Base-by-base conservation (phyloP, 1,140 invertebrate species). In the Drosophila sp. region DNA sequence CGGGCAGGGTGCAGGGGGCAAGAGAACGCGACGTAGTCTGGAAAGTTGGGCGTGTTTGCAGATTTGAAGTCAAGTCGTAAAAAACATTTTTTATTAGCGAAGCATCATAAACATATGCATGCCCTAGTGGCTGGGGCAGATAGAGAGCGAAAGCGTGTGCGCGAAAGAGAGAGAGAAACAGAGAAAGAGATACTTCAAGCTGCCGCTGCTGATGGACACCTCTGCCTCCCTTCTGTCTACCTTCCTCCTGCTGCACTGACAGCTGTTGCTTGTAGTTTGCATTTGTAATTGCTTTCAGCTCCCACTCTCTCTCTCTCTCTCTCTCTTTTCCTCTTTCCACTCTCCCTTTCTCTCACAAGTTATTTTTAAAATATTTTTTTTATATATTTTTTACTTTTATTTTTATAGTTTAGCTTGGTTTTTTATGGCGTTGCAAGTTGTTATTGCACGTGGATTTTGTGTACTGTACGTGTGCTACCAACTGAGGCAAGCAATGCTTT, bases 21-120 rank as follows among this genome's bases (percentile, higher is more conserved):
- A 2, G 21, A 16, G n/a, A 14, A 21, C n/a, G n/a, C n/a, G n/a
- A n/a, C n/a, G 9, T 0, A 21, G 43, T 6, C 0, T 18, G 7
- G 6, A 16, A 4, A 8, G 13, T 6, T 13, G 27, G 13, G 9
- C 5, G 11, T 41, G 11, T 8, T 38, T n/a, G 64, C 40, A 40
- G 67, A 67, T 72, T 57, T 54, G 62, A 46, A 53, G 36, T 8
- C 40, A 67, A 72, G 82, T 84, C 80, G 82, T 84, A 84, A 84
- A 84, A 84, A 81, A 80, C 70, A 84, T 81, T 81, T 87, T 66
- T 84, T 84, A 87, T 84, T 87, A 78, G 82, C 69, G n/a, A 53
- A 67, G 36, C 54, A 58, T 65, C 70, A 84, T 87, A 84, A 84
- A 86, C 81, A 84, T 84, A 84, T 80, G 81, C 58, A 62, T 43